Base-by-base conservation (phyloP, 2,113 vertebrate genomes). In the Crotalus viridis region DNA sequence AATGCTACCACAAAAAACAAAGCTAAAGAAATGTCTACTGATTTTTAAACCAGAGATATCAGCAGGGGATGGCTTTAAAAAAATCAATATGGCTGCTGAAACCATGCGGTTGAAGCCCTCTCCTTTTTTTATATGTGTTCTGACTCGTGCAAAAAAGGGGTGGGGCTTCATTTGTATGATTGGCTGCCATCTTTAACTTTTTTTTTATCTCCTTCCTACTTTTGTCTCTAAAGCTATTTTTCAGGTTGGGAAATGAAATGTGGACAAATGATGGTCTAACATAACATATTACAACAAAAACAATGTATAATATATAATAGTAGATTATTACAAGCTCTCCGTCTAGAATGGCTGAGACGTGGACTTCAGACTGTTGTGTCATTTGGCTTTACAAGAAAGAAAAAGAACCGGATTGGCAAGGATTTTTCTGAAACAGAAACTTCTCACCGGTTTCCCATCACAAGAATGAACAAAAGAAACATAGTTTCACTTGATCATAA, bases 321-420 rank as follows among this genome's bases (percentile, higher is more conserved):
- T 57, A 10, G 12, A 22, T 69, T 7, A 69, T 91, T 81, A 81
- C 91, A 5, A n/a, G 2, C 0, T 24, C 43, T 52, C 56, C 88
- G 81, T 43, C 81, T 0, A n/a, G 1, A 0, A 3, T 43, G 52
- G 0, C 52, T 48, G 33, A 64, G 59, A 56, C n/a, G 3, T 26
- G 28, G 59, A 43, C 0, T 2, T 91, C 2, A n/a, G 17, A 55
- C 54, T 85, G 64, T 85, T 24, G 4, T 0, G 0, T 24, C 56
- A 51, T 93, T 92, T 3, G 0, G 0, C 0, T 0, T 4, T 89
- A 64, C 2, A 54, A 48, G 55, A 21, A 48, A 21, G 89, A 92
- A 55, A 5, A 0, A 87, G 2, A 93, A 89, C 9, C 12, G 2
- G 0, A 3, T 0, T 0, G 21, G 4, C 64, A 3, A 52, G 12